phyloP scores from a whole-genome alignment of 2,797 vertebrate species.

The Bradypodion ventrale region DNA sequence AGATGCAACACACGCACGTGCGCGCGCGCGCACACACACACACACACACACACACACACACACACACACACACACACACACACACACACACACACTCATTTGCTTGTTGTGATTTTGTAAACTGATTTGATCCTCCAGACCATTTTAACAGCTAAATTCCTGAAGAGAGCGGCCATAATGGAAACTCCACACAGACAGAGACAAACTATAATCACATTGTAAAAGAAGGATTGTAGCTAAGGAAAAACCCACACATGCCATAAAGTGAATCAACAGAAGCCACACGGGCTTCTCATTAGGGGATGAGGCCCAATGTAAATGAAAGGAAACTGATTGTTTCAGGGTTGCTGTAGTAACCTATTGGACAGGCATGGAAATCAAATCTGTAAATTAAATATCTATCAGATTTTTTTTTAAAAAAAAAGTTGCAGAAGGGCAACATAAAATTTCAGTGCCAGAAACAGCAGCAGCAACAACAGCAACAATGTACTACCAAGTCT shows the following conservation, averaged over 20 bases:
- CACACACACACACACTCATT: no score
- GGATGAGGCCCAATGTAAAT: slow-evolving; percentile 13
- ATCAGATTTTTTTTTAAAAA: slow-evolving; percentile 20
- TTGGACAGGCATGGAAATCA: neutral
- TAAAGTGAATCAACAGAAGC: slow-evolving; percentile 39
- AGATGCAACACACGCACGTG: no score
- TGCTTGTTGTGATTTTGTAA: neutral
- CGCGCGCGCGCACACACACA: no score
- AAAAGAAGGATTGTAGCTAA: neutral
- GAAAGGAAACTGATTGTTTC: slow-evolving; percentile 21
- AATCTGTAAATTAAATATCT: neutral
- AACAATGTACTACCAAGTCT: no score
- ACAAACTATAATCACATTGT: neutral
- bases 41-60: no score
- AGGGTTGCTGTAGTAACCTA: slow-evolving; percentile 14
- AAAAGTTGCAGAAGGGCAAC: neutral
- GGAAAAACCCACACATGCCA: slow-evolving; percentile 14
- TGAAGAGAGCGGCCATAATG: neutral
- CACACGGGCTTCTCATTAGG: neutral
- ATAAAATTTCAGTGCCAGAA: neutral
- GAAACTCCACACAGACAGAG: slow-evolving; percentile 29
- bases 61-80: no score
- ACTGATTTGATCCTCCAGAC: neutral
- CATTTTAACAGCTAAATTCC: neutral
- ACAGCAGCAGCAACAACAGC: no score